phyloP scores from a whole-genome alignment of 2,113 vertebrate species.

The Podocnemis expansa region DNA sequence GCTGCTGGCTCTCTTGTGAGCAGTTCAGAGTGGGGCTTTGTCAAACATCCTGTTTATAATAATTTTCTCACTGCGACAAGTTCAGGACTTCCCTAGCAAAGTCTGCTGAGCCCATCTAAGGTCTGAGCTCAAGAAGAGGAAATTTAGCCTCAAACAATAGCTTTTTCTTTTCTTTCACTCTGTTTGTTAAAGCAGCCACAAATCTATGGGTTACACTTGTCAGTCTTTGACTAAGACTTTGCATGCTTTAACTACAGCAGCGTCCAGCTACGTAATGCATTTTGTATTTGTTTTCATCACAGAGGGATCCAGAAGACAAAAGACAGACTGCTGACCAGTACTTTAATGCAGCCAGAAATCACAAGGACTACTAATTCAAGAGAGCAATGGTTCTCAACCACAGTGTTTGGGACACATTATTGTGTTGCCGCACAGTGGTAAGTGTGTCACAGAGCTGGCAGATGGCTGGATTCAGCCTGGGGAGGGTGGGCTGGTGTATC shows the following conservation, averaged over 20 bases:
- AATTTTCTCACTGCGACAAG: neutral
- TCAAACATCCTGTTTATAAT: conserved; percentile 42
- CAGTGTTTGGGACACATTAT: too few species aligned
- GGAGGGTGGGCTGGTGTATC: too few species aligned
- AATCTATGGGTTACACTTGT: rapidly evolving
- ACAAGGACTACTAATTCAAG: neutral
- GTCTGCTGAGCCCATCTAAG: neutral
- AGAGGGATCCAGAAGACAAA: rapidly evolving
- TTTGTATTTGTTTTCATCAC: rapidly evolving
- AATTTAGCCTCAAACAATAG: rapidly evolving
- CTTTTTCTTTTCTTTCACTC: neutral
- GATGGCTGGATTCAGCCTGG: too few species aligned
- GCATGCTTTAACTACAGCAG: rapidly evolving
- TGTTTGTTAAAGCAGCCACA: neutral
- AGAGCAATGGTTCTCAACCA: too few species aligned
- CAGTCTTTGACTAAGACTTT: rapidly evolving
- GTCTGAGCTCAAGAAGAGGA: rapidly evolving
- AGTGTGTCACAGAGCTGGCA: too few species aligned
- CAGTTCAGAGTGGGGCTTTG: neutral
- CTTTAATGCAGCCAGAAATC: neutral
- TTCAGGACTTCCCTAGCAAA: neutral
- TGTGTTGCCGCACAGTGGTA: too few species aligned
- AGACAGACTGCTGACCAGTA: rapidly evolving
- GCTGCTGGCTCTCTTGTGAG: rapidly evolving
- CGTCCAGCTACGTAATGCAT: rapidly evolving